Conservation (phyloP, 2,113 vertebrate species). For the Leuciscus idus region DNA sequence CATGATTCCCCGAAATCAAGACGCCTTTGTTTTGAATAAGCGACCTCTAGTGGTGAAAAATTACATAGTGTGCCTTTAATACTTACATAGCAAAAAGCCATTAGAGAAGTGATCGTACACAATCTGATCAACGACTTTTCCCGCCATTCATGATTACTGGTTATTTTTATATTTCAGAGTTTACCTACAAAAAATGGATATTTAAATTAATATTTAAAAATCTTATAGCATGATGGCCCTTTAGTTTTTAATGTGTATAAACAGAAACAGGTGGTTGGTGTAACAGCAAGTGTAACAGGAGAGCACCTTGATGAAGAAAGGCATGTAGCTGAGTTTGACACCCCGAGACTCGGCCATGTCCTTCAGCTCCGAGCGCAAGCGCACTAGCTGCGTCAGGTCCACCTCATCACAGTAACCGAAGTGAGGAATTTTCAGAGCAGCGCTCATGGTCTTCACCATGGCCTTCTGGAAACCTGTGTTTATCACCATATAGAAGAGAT, state of each 20-base stretch:
- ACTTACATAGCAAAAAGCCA: background rate
- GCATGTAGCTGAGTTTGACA: slow-evolving; percentile 90
- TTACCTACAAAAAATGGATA: background rate
- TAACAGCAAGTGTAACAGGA: background rate
- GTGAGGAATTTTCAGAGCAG: slow-evolving; percentile 91
- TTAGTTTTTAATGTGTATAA: background rate
- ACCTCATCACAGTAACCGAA: slow-evolving; percentile 93
- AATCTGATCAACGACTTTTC: background rate
- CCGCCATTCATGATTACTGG: background rate
- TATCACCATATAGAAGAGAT: background rate
- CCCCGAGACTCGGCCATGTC: slow-evolving; percentile 75
- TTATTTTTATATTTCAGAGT: background rate
- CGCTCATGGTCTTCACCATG: slow-evolving; percentile 93
- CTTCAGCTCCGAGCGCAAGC: slow-evolving; percentile 82
- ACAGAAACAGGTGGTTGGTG: slow-evolving; percentile 34
- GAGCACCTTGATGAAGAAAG: slow-evolving; percentile 93
- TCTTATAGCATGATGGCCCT: background rate
- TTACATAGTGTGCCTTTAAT: background rate
- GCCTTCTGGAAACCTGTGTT: slow-evolving; percentile 88
- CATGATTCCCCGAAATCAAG: too few relatives aligned
- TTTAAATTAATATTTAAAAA: too few relatives aligned
- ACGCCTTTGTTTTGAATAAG: too few relatives aligned
- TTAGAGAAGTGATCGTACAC: background rate
- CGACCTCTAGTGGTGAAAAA: too few relatives aligned
- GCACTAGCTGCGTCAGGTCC: slow-evolving; percentile 84